Percentiles rank a stretch among this genome's conserved stretches.
These are phyloP conservation scores for Xyrichtys novacula DNA, from an alignment of 2,797 vertebrate genomes.

Conservation along the genomic window DNA sequence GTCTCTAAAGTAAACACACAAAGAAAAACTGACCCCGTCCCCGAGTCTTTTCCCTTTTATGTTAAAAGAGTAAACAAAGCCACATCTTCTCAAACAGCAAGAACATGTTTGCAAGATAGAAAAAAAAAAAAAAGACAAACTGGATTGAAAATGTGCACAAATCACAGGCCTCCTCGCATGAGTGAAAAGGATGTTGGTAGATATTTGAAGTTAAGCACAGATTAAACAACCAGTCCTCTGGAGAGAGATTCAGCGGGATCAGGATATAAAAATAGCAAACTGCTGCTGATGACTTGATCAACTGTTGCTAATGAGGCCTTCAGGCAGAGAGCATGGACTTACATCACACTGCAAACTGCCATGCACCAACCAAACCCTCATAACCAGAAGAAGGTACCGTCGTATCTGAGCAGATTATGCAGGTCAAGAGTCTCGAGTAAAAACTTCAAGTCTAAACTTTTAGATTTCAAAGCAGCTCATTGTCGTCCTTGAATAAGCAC, in stretches of 20 bases:
- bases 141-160: constrained; percentile 8
- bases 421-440: not conserved
- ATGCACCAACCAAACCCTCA: not conserved
- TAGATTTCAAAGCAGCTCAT: not conserved
- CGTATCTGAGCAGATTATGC: not conserved
- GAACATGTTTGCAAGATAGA: not conserved
- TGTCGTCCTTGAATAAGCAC: not conserved
- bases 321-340: not conserved
- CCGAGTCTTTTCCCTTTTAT: constrained; percentile 2
- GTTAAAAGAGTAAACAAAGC: constrained; percentile 20
- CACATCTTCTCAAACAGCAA: constrained; percentile 23
- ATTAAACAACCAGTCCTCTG: not conserved
- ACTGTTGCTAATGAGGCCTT: constrained; percentile 19
- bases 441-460: not conserved
- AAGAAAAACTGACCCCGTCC: not conserved
- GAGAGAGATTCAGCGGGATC: not conserved
- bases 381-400: no score
- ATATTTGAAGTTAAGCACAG: not conserved
- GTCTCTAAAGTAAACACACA: constrained; percentile 20
- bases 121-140: not conserved
- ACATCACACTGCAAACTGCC: not conserved
- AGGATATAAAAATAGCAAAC: constrained; percentile 13
- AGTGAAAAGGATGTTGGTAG: not conserved
- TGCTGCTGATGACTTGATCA: constrained; percentile 10
- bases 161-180: not conserved